These are phyloP conservation scores for Phoronis australis DNA, from an alignment of 2,888 invertebrate species.

Conservation along the genomic window DNA sequence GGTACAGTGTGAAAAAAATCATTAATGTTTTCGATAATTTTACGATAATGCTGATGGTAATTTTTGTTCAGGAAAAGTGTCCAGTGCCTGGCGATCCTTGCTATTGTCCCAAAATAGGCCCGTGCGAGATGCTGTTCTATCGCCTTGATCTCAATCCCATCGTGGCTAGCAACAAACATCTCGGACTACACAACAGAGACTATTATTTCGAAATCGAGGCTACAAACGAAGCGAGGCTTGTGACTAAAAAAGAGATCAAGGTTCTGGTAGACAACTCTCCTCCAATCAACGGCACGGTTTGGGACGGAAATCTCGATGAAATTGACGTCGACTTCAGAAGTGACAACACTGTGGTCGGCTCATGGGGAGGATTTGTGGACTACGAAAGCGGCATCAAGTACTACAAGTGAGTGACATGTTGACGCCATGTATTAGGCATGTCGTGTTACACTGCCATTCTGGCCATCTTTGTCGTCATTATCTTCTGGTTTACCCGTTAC, in stretches of 20 bases:
- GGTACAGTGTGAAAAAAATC: too few relatives aligned
- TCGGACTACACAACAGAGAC: slow-evolving; percentile 22
- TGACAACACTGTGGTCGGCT: slow-evolving; percentile 8
- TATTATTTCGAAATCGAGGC: slow-evolving; percentile 20
- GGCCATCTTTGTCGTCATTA: too few relatives aligned
- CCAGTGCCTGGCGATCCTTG: too few relatives aligned
- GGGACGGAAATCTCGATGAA: slow-evolving; percentile 18
- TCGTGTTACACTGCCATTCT: too few relatives aligned
- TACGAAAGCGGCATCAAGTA: slow-evolving; percentile 25
- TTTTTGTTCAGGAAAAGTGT: too few relatives aligned
- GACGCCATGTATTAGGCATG: too few relatives aligned
- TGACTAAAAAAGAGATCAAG: background rate
- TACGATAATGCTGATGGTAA: too few relatives aligned
- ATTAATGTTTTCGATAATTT: too few relatives aligned
- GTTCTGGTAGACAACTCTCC: slow-evolving; percentile 27
- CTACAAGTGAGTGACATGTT: slow-evolving; percentile 12
- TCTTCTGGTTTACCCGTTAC: too few relatives aligned
- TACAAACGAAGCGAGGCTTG: slow-evolving; percentile 19
- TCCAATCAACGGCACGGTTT: slow-evolving; percentile 22
- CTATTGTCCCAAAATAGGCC: background rate
- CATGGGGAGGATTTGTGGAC: slow-evolving; percentile 26
- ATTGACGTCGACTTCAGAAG: slow-evolving; percentile 25
- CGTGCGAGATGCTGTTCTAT: slow-evolving; percentile 16
- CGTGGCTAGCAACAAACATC: slow-evolving; percentile 9
- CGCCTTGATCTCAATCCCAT: slow-evolving; percentile 14